Percentiles rank a stretch among this genome's conserved stretches.
Conservation (phyloP, 2,888 invertebrate species). For the Drosophila limbata region DNA sequence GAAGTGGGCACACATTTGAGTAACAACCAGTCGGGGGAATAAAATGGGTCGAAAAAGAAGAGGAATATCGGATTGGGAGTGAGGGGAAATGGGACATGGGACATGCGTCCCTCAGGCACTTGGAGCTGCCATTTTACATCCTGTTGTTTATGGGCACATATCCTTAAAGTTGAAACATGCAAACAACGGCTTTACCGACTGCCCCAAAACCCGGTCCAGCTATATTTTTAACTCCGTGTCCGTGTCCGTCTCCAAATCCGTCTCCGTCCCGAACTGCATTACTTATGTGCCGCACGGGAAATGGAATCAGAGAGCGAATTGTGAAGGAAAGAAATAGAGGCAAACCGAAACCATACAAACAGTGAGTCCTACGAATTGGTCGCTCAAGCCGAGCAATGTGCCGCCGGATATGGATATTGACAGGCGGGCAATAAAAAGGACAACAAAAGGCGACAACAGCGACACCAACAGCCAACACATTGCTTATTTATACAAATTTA, state of each 20-base stretch:
- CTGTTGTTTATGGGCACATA: constrained; percentile 76
- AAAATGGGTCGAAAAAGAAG: not conserved
- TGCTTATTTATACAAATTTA: constrained; percentile 58
- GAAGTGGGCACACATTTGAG: constrained; percentile 37
- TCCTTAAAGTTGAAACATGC: constrained; percentile 66
- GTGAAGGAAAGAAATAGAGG: constrained; percentile 45
- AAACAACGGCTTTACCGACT: constrained; percentile 31
- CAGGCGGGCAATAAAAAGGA: constrained; percentile 74
- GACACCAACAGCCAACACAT: constrained; percentile 45
- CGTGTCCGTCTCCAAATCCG: not conserved
- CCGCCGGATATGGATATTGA: constrained; percentile 77
- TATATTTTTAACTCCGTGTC: not conserved
- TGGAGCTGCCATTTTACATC: constrained; percentile 67
- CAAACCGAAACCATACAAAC: constrained; percentile 39
- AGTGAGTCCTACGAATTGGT: constrained; percentile 59
- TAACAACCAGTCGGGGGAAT: constrained; percentile 28
- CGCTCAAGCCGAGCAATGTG: constrained; percentile 44
- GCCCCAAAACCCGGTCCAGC: constrained; percentile 29
- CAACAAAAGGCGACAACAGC: constrained; percentile 54
- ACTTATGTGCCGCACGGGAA: constrained; percentile 58
- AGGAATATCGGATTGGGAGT: not conserved
- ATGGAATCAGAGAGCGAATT: constrained; percentile 54
- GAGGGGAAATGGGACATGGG: not conserved
- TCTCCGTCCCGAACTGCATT: constrained; percentile 42
- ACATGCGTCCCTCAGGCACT: constrained; percentile 46